Conservation (phyloP, 2,113 vertebrate genomes). For the human region DNA sequence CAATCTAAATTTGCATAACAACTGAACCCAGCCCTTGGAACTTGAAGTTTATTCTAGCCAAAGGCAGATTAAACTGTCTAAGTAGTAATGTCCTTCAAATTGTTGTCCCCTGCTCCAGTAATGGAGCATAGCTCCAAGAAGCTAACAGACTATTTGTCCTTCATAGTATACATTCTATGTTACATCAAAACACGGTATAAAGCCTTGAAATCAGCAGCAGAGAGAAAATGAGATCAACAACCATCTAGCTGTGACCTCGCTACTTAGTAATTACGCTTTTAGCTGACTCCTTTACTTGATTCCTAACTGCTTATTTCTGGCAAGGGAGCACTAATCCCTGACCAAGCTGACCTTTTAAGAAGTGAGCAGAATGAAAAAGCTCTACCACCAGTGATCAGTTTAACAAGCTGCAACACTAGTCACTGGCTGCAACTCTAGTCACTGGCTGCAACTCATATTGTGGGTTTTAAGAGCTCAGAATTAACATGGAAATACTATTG, state of each 20-base stretch:
- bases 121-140: constrained; percentile 48
- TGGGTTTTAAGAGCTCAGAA: background rate
- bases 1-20: constrained; percentile 39
- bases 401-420: no score
- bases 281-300: background rate
- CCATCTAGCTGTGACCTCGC: constrained; percentile 14
- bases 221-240: background rate
- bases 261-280: background rate
- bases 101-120: background rate
- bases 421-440: no score
- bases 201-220: constrained; percentile 53
- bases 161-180: background rate
- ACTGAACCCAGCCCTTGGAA: constrained; percentile 43
- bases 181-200: constrained; percentile 40
- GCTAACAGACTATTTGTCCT: background rate
- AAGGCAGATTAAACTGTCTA: background rate
- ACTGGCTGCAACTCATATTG: background rate
- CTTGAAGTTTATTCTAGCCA: constrained; percentile 6
- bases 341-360: background rate
- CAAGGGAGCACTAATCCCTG: background rate
- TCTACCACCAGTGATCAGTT: background rate
- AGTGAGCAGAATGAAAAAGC: background rate
- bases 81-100: constrained; percentile 31
- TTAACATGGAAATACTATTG: background rate
- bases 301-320: background rate